Evolutionary conservation across 2,888 invertebrate species (phyloP).

Genomic region (Melikaiella ostensackeni): DNA sequence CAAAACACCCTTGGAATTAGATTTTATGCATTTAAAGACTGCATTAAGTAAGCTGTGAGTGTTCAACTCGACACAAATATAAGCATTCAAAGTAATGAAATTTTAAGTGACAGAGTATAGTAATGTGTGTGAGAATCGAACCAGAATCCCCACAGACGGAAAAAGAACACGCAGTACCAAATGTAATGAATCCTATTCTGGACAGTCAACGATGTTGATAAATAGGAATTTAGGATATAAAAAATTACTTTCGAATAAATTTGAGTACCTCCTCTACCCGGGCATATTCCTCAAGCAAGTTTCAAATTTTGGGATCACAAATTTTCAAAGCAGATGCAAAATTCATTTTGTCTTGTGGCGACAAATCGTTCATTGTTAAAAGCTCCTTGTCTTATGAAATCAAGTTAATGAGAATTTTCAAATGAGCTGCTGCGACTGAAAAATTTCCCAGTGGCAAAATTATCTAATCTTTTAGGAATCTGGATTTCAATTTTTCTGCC

Average conservation of each 20-base stretch:
- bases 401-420: constrained; percentile 24
- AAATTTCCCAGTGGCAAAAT: constrained; percentile 25
- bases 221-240: not conserved
- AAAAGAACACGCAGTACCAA: constrained; percentile 55
- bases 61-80: constrained; percentile 54
- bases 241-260: constrained; percentile 45
- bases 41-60: constrained; percentile 47
- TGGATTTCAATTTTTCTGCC: constrained; percentile 57
- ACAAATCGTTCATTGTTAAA: constrained; percentile 49
- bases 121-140: constrained; percentile 36
- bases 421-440: constrained; percentile 39
- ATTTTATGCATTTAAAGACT: constrained; percentile 37
- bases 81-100: constrained; percentile 53
- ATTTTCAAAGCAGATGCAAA: constrained; percentile 54
- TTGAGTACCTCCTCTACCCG: constrained; percentile 41
- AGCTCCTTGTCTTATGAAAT: constrained; percentile 57
- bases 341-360: constrained; percentile 57
- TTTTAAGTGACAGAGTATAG: constrained; percentile 51
- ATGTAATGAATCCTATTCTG: constrained; percentile 48
- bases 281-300: constrained; percentile 43
- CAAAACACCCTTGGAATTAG: constrained; percentile 35
- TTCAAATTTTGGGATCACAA: constrained; percentile 41
- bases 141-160: constrained; percentile 51
- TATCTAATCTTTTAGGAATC: constrained; percentile 52
- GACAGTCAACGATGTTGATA: constrained; percentile 1